A percentile compares a stretch with the other conserved stretches of the same genome.
phyloP scores from a whole-genome alignment of 1,140 invertebrate genomes.

The Mya arenaria region DNA sequence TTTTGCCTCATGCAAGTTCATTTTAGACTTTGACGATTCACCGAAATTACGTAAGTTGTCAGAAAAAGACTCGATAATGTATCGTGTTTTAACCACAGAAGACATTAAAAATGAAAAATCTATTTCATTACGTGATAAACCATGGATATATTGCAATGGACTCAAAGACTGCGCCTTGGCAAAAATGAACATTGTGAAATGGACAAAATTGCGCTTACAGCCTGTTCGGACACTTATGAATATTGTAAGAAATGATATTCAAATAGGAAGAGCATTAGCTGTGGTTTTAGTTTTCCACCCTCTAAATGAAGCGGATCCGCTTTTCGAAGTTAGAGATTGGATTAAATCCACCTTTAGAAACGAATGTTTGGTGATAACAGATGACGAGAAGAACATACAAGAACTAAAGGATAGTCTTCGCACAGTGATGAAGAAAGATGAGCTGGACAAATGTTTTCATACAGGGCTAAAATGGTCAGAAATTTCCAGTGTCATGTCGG shows the following conservation, averaged over 20 bases:
- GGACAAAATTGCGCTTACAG: background rate
- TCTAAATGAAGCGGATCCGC: background rate
- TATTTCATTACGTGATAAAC: background rate
- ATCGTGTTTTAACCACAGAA: slow-evolving; percentile 7
- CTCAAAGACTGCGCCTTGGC: background rate
- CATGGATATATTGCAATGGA: slow-evolving; percentile 41
- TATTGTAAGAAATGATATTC: background rate
- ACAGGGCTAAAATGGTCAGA: background rate
- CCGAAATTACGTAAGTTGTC: background rate
- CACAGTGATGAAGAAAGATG: background rate
- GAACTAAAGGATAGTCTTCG: slow-evolving; percentile 1
- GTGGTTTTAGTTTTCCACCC: slow-evolving; percentile 9
- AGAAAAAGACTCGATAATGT: background rate
- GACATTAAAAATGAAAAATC: background rate
- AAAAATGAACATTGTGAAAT: background rate
- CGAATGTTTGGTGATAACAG: slow-evolving; percentile 12
- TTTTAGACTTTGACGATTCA: slow-evolving; percentile 32
- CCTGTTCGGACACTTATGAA: background rate
- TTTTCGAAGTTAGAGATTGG: slow-evolving; percentile 9
- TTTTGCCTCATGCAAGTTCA: background rate
- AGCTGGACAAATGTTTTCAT: background rate
- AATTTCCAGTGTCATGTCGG: slow-evolving; percentile 3
- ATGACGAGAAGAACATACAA: background rate
- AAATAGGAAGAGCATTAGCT: slow-evolving; percentile 3
- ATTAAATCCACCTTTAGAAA: background rate